Conservation (phyloP, 1,140 invertebrate genomes). For the Eurytemora carolleeae region DNA sequence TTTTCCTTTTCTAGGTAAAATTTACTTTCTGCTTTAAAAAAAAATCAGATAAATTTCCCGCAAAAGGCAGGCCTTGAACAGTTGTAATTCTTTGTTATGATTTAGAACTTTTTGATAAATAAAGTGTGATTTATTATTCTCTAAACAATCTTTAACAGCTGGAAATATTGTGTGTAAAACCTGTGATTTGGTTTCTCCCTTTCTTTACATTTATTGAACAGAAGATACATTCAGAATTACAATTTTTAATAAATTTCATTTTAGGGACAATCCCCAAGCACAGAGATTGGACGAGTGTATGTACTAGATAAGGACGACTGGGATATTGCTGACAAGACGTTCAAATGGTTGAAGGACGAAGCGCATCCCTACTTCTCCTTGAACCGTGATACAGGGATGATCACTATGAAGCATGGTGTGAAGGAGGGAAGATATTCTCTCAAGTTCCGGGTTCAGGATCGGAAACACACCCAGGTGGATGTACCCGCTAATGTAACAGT, state of each 20-base stretch:
- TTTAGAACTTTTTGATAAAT: too few species aligned
- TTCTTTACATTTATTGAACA: too few species aligned
- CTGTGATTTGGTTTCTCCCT: too few species aligned
- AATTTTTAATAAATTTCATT: slow-evolving; percentile 17
- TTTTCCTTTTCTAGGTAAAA: too few species aligned
- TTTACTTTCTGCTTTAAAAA: too few species aligned
- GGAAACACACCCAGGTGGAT: slow-evolving; percentile 71
- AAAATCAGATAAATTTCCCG: too few species aligned
- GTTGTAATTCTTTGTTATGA: too few species aligned
- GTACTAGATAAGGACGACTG: slow-evolving; percentile 92
- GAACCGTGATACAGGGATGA: slow-evolving; percentile 78
- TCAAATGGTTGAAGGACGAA: slow-evolving; percentile 56
- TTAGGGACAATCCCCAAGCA: slow-evolving; percentile 69
- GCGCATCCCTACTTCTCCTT: slow-evolving; percentile 51
- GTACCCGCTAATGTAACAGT: slow-evolving; percentile 80
- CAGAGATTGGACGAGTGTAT: slow-evolving; percentile 81
- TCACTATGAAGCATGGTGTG: slow-evolving; percentile 78
- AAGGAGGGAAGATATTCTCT: slow-evolving; percentile 58
- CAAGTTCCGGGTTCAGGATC: slow-evolving; percentile 75
- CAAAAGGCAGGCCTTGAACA: too few species aligned
- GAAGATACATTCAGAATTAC: too few species aligned
- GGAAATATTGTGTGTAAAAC: too few species aligned
- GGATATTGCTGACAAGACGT: slow-evolving; percentile 91
- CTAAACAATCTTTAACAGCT: too few species aligned
- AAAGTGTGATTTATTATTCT: too few species aligned